phyloP scores from a whole-genome alignment of 2,113 vertebrate genomes.

The Glaucomys volans region DNA sequence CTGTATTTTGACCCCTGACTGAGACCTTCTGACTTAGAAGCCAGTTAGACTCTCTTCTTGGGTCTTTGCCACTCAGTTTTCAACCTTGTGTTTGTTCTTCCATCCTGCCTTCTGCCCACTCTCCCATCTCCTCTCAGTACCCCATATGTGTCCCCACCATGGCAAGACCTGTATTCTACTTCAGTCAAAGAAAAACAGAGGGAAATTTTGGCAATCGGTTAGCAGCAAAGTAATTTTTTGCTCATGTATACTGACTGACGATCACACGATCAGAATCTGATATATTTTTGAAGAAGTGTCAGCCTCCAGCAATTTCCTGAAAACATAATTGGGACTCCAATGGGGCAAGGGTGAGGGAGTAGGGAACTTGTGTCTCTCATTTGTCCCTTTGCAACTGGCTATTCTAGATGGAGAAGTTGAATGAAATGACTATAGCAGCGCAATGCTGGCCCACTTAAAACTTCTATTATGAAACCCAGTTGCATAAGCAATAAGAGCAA shows the following conservation, averaged over 20 bases:
- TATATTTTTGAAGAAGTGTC: not conserved
- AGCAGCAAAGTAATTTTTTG: not conserved
- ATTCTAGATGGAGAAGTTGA: constrained; percentile 30
- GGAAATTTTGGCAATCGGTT: not conserved
- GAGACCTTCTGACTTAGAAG: not conserved
- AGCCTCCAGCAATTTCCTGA: constrained; percentile 36
- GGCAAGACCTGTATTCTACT: not conserved
- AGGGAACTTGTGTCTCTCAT: not conserved
- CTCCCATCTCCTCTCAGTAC: not conserved
- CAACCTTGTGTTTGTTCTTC: not conserved
- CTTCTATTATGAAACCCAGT: constrained; percentile 77
- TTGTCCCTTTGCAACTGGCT: not conserved
- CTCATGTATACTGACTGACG: not conserved
- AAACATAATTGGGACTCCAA: constrained; percentile 44
- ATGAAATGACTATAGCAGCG: not conserved
- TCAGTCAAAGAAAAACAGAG: not conserved
- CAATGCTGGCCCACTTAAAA: constrained; percentile 70
- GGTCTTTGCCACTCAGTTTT: not conserved
- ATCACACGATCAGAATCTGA: constrained; percentile 39
- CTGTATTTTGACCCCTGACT: not conserved
- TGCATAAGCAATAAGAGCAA: constrained; percentile 77
- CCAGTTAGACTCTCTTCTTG: not conserved
- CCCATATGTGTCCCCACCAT: not conserved
- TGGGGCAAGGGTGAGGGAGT: not conserved
- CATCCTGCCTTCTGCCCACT: not conserved